Conservation (phyloP, 2,797 vertebrate genomes). For the Pseudochaenichthys georgianus region DNA sequence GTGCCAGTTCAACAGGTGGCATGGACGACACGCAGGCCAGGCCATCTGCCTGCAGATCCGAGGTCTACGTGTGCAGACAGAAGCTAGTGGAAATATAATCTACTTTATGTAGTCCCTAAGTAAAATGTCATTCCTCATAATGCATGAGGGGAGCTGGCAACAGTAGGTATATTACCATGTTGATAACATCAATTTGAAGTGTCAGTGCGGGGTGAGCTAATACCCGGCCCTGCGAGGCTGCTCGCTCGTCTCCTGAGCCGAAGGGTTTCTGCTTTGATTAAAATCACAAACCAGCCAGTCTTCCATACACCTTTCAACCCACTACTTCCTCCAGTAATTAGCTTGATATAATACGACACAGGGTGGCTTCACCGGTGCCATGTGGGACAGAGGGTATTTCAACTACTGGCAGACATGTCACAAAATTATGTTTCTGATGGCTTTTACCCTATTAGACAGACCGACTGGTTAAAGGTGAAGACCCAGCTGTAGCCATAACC, state of each 20-base stretch:
- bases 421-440: conserved; percentile 16
- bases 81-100: conserved; percentile 79
- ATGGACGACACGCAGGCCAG: conserved; percentile 44
- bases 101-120: conserved; percentile 78
- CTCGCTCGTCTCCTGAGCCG: conserved; percentile 48
- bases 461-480: conserved; percentile 17
- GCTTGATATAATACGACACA: conserved; percentile 34
- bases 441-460: conserved; percentile 9
- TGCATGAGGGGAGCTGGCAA: conserved; percentile 70
- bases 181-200: conserved; percentile 80
- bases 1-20: conserved; percentile 48
- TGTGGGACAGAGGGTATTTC: background rate
- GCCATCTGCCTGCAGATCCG: conserved; percentile 66
- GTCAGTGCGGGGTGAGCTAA: conserved; percentile 72
- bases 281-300: conserved; percentile 66
- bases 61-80: conserved; percentile 75
- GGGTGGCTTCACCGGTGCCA: conserved; percentile 29
- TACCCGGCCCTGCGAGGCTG: conserved; percentile 52
- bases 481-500: background rate
- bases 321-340: conserved; percentile 48
- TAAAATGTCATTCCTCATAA: conserved; percentile 79
- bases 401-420: conserved; percentile 30
- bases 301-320: conserved; percentile 32
- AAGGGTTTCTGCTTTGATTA: conserved; percentile 73
- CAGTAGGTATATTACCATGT: conserved; percentile 77